Evolutionary conservation across 2,888 invertebrate genomes (phyloP).

Genomic region (Lithophane ornitopus): DNA sequence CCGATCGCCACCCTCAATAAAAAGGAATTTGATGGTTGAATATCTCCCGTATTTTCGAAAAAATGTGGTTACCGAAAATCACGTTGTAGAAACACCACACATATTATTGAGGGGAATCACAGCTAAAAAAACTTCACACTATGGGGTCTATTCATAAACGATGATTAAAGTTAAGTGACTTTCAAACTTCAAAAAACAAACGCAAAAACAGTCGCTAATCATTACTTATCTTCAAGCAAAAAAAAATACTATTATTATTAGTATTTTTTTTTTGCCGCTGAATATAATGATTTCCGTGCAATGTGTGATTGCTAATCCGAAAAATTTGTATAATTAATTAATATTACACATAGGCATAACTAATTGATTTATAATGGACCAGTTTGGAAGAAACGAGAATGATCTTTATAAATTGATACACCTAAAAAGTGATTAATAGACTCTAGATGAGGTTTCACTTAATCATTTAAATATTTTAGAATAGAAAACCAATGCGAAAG

Average conservation of each 20-base stretch:
- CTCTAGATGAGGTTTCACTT: not conserved
- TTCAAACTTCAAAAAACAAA: no score
- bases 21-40: conserved; percentile 34
- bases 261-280: not conserved
- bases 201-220: no score
- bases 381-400: not conserved
- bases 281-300: not conserved
- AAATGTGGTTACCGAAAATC: conserved; percentile 16
- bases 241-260: no score
- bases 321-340: not conserved
- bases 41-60: not conserved
- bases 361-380: not conserved
- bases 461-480: conserved; percentile 4
- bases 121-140: not conserved
- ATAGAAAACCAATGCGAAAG: not conserved
- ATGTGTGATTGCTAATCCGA: not conserved
- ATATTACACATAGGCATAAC: not conserved
- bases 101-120: not conserved
- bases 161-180: no score
- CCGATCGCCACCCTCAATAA: conserved; percentile 16
- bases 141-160: no score
- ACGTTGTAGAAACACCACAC: conserved; percentile 19
- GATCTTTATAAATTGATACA: not conserved
- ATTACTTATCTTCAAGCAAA: no score
- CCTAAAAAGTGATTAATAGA: not conserved